A percentile compares a stretch with the other conserved stretches of the same genome.
Conservation (phyloP, 2,888 invertebrate genomes). For the Barypeithes pellucidus region DNA sequence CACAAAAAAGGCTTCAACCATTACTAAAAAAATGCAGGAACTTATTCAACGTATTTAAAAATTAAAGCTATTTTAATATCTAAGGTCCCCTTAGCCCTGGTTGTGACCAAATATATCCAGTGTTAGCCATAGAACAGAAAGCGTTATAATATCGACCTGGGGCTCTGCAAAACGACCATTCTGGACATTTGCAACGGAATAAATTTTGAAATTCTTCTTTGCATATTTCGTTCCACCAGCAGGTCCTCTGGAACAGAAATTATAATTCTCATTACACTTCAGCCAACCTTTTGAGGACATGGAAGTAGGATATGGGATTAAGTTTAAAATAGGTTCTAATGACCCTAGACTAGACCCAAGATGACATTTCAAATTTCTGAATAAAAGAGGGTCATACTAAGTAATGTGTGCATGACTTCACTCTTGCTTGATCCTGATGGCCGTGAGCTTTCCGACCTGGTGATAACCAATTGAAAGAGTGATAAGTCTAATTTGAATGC, state of each 20-base stretch:
- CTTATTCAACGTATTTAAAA: not conserved
- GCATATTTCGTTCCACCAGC: constrained; percentile 96
- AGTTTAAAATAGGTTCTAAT: too few species aligned
- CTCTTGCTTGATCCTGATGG: too few species aligned
- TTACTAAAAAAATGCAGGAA: not conserved
- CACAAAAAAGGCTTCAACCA: constrained; percentile 43
- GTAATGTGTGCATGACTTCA: too few species aligned
- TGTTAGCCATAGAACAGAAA: constrained; percentile 91
- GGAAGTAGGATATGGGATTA: too few species aligned
- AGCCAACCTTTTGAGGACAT: too few species aligned
- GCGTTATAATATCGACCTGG: constrained; percentile 94
- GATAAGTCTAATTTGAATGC: too few species aligned
- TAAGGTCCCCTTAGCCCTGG: constrained; percentile 72
- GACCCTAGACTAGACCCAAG: too few species aligned
- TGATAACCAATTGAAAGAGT: too few species aligned
- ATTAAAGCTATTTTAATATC: constrained; percentile 9
- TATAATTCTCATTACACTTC: too few species aligned
- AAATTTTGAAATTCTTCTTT: constrained; percentile 92
- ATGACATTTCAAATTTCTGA: too few species aligned
- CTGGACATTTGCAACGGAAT: constrained; percentile 90
- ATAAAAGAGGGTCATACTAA: too few species aligned
- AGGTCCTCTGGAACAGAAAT: constrained; percentile 80
- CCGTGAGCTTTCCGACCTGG: too few species aligned
- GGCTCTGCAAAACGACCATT: constrained; percentile 90
- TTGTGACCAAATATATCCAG: constrained; percentile 93